Base-by-base conservation (phyloP, 2,113 vertebrate genomes). In the Melospiza georgiana region DNA sequence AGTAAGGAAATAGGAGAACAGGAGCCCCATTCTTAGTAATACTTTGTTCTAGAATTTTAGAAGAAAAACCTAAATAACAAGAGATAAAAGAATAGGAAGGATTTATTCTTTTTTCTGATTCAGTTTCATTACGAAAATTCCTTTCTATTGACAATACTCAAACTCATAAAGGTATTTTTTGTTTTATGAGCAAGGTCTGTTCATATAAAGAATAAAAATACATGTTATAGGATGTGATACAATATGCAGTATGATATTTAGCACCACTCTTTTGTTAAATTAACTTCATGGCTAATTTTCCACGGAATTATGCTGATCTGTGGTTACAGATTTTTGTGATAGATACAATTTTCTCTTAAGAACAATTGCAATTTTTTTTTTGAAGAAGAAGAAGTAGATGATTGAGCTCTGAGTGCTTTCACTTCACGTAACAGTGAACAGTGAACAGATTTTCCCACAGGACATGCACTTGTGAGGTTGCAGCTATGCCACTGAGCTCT, bases 161-260 rank as follows among this genome's bases (percentile, higher is more conserved):
- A 84, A 58, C 15, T 35, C 41, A 25, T 23, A 76, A 73, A 12
- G 3, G 2, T 12, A 28, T 61, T 52, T 69, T 52, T 67, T 62
- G 9, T 57, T 57, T 63, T 84, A 46, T 24, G 46, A 87, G 11
- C 20, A 59, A 2, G 0, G 2, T 73, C 5, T 67, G 6, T 78
- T 75, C 33, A 41, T 13, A 66, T 43, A 71, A 81, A 78, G 7
- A 67, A 78, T 39, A 7, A 51, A 78, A 71, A 8, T 7, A 6
- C 2, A 2, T 35, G 6, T 41, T 35, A 28, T 33, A 54, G 20
- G 1, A 46, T 4, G 1, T 31, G 8, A 46, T 31, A 43, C 8
- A 71, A 46, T 15, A 39, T 31, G 15, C 21, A 75, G n/a, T 48
- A 49, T 1, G 7, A 33, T 1, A 54, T 44, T 21, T 33, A 48